Percentiles rank a stretch among this genome's conserved stretches.
phyloP scores from a whole-genome alignment of 2,888 invertebrate species.

The Microctonus brassicae region DNA sequence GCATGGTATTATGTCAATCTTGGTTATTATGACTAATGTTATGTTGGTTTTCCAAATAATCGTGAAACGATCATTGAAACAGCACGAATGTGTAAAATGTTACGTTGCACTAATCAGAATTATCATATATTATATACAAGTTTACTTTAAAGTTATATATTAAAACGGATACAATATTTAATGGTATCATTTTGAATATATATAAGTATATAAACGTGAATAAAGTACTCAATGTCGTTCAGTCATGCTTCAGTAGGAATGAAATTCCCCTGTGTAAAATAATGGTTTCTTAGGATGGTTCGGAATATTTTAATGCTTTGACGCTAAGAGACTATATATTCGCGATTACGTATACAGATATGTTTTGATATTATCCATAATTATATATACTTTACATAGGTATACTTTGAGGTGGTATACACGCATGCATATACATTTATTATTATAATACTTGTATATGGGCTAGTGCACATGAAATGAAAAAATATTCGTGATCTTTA shows the following conservation, averaged over 20 bases:
- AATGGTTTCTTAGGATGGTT: slow-evolving; percentile 1
- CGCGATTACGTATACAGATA: slow-evolving; percentile 23
- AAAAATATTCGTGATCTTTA: slow-evolving; percentile 1
- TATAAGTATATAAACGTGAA: not conserved
- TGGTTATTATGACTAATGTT: slow-evolving; percentile 3
- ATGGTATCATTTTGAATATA: slow-evolving; percentile 4
- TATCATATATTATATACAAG: not conserved
- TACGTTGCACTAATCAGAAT: slow-evolving; percentile 1
- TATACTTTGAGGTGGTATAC: slow-evolving; percentile 7
- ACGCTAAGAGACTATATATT: not conserved
- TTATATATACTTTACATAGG: slow-evolving; percentile 20
- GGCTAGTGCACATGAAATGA: not conserved
- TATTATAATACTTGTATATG: not conserved
- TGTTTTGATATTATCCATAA: slow-evolving; percentile 18
- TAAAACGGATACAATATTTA: slow-evolving; percentile 11
- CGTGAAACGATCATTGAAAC: slow-evolving; percentile 4
- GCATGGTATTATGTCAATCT: slow-evolving; percentile 11
- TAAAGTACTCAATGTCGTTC: slow-evolving; percentile 15
- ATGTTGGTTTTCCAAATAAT: slow-evolving; percentile 29
- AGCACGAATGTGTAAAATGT: slow-evolving; percentile 4
- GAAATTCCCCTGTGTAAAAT: slow-evolving; percentile 21
- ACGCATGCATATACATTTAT: not conserved
- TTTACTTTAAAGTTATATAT: not conserved
- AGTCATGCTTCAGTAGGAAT: slow-evolving; percentile 16
- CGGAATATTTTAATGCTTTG: slow-evolving; percentile 20